phyloP scores from a whole-genome alignment of 2,888 invertebrate species.

The Lycia hirtaria region DNA sequence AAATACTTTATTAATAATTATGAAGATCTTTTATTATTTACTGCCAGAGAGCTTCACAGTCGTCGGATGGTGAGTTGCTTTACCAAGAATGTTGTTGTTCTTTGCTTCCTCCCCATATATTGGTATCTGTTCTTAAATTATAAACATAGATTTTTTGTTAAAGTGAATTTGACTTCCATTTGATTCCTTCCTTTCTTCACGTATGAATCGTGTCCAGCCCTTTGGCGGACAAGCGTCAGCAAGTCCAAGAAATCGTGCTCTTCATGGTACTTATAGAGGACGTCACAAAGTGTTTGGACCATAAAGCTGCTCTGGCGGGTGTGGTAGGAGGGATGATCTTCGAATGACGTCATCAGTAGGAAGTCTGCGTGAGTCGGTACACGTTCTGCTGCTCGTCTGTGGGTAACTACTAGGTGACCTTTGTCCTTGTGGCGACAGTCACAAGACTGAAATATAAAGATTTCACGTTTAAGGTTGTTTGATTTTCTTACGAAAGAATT shows the following conservation, averaged over 20 bases:
- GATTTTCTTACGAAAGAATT: too few relatives aligned
- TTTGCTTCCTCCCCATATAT: too few relatives aligned
- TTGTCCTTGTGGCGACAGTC: neutral
- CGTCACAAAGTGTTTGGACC: neutral
- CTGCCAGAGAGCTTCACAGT: too few relatives aligned
- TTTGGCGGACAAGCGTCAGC: neutral
- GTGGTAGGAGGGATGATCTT: neutral
- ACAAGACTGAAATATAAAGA: conserved; percentile 1
- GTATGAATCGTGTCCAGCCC: neutral
- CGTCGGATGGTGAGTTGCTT: too few relatives aligned
- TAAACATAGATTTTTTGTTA: too few relatives aligned
- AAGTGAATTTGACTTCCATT: neutral
- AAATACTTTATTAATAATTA: too few relatives aligned
- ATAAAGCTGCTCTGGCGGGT: neutral
- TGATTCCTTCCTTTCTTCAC: neutral
- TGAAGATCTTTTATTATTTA: too few relatives aligned
- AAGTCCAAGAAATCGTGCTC: neutral
- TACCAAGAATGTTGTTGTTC: too few relatives aligned
- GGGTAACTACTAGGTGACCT: neutral
- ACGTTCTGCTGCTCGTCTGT: neutral
- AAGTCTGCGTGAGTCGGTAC: neutral
- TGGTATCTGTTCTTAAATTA: too few relatives aligned
- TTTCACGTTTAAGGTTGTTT: neutral
- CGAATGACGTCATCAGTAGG: neutral
- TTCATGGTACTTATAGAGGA: neutral